Percentiles rank a stretch among this genome's conserved stretches.
These are phyloP conservation scores for Tenualosa thibaudeaui DNA, from an alignment of 2,797 vertebrate species.

Conservation along the genomic window DNA sequence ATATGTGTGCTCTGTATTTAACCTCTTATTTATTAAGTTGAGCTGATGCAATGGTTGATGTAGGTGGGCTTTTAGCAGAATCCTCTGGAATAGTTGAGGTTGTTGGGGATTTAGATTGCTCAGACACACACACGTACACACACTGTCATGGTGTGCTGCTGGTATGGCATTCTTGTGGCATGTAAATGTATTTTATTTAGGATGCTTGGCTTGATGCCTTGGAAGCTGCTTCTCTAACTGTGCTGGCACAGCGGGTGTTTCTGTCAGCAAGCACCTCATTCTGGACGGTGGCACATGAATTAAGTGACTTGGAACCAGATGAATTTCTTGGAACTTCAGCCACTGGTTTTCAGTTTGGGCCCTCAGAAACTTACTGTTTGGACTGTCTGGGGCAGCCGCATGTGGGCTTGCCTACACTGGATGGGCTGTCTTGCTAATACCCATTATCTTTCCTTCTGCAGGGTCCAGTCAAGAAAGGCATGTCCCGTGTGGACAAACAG, in stretches of 20 bases:
- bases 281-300: neutral
- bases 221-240: neutral
- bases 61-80: neutral
- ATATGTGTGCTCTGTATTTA: neutral
- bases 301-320: neutral
- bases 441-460: conserved; percentile 52
- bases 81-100: neutral
- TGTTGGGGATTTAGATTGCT: neutral
- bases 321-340: neutral
- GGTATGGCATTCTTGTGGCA: neutral
- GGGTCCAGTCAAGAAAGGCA: conserved; percentile 88
- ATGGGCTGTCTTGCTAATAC: neutral
- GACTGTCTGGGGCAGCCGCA: neutral
- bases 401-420: neutral
- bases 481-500: conserved; percentile 95
- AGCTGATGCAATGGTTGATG: neutral
- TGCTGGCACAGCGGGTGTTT: neutral
- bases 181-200: neutral
- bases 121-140: neutral
- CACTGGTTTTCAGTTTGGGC: neutral
- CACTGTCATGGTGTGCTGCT: neutral
- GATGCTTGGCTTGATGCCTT: neutral
- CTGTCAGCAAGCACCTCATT: neutral
- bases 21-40: neutral
- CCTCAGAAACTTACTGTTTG: neutral